A percentile compares a stretch with the other conserved stretches of the same genome.
These are phyloP conservation scores for Plotosus lineatus DNA, from an alignment of 2,113 vertebrate species.

Conservation along the genomic window DNA sequence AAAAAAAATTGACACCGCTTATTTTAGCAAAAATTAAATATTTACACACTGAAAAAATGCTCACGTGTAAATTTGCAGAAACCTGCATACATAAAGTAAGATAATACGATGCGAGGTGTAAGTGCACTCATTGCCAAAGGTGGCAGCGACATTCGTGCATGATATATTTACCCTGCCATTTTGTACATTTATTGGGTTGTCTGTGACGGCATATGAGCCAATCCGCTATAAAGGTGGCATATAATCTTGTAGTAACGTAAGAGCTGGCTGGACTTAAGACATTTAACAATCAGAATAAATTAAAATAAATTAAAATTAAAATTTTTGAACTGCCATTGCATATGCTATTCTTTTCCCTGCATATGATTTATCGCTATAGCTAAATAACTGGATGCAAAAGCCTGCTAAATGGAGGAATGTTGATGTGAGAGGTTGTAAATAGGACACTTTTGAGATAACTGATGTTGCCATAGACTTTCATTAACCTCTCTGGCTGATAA, in stretches of 20 bases:
- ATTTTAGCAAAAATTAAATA: not conserved
- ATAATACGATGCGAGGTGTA: no score
- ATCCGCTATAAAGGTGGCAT: not conserved
- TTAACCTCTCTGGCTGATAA: not conserved
- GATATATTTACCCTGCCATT: no score
- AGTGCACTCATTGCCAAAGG: no score
- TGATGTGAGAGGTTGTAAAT: not conserved
- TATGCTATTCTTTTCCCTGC: not conserved
- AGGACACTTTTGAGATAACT: not conserved
- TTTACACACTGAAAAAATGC: no score
- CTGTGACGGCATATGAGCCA: no score
- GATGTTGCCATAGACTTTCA: not conserved
- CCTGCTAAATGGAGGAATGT: no score
- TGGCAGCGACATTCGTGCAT: no score
- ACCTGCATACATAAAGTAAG: no score
- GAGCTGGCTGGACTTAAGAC: not conserved
- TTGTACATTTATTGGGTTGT: no score
- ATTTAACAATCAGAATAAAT: not conserved
- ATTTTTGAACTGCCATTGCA: not conserved
- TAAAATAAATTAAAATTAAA: not conserved
- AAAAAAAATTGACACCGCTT: not conserved
- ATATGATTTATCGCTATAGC: not conserved
- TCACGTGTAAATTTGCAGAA: no score
- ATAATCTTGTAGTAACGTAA: not conserved
- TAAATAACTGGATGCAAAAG: not conserved